These are phyloP conservation scores for Cylindroiulus punctatus DNA, from an alignment of 2,888 invertebrate species.

Conservation along the genomic window DNA sequence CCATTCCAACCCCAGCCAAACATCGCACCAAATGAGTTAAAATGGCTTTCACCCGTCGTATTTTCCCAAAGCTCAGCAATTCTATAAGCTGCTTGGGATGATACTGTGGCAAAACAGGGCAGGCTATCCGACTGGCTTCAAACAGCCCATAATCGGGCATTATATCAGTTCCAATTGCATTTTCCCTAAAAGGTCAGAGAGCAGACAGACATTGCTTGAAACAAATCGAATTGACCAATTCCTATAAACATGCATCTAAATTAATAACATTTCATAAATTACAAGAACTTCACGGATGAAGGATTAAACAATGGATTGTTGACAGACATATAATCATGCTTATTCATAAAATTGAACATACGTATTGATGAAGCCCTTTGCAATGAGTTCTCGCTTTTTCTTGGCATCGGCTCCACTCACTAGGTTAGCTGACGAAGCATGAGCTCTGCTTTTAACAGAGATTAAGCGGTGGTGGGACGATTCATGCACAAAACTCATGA, in stretches of 20 bases:
- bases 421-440: slow-evolving; percentile 59
- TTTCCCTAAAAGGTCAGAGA: slow-evolving; percentile 44
- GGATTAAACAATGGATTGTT: too few species aligned
- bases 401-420: slow-evolving; percentile 59
- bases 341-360: background rate
- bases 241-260: slow-evolving; percentile 16
- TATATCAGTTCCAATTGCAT: slow-evolving; percentile 72
- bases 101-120: slow-evolving; percentile 97
- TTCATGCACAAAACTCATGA: slow-evolving; percentile 61
- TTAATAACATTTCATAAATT: background rate
- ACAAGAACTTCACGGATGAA: background rate
- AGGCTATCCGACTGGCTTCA: slow-evolving; percentile 96
- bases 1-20: slow-evolving; percentile 62
- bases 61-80: slow-evolving; percentile 96
- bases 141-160: slow-evolving; percentile 95
- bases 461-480: slow-evolving; percentile 60
- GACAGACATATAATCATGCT: slow-evolving; percentile 14
- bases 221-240: background rate
- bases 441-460: slow-evolving; percentile 61
- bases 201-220: background rate
- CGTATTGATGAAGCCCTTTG: slow-evolving; percentile 45
- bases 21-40: slow-evolving; percentile 93
- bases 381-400: slow-evolving; percentile 59
- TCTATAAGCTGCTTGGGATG: slow-evolving; percentile 99
- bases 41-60: slow-evolving; percentile 97